Conservation (phyloP, 2,797 vertebrate genomes). For the Alectoris magna region DNA sequence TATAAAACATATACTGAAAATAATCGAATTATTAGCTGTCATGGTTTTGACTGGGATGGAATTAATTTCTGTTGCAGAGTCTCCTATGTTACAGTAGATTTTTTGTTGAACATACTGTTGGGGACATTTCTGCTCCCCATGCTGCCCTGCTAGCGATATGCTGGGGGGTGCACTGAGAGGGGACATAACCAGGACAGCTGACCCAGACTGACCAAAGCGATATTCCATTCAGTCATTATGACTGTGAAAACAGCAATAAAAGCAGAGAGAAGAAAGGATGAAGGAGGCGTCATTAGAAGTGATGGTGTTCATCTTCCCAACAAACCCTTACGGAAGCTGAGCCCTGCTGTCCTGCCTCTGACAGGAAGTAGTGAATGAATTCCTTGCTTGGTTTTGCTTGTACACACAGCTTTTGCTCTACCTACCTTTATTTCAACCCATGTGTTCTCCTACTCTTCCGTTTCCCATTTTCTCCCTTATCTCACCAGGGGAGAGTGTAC, state of each 20-base stretch:
- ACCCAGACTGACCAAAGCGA: not conserved
- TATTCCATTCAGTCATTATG: not conserved
- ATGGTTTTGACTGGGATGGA: not conserved
- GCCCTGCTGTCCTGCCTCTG: no score
- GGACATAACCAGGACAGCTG: not conserved
- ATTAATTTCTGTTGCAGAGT: not conserved
- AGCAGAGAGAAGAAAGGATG: not conserved
- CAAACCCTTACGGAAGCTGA: no score
- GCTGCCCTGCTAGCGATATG: no score
- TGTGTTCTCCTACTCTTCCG: not conserved
- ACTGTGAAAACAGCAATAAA: not conserved
- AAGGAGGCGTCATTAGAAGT: not conserved
- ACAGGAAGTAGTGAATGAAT: not conserved
- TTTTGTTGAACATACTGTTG: not conserved
- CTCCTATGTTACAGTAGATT: not conserved
- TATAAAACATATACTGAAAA: not conserved
- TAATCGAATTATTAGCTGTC: not conserved
- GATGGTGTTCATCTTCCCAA: not conserved
- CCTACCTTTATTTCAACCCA: not conserved
- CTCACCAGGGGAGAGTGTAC: not conserved
- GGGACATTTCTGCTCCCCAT: not conserved
- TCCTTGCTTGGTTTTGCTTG: not conserved
- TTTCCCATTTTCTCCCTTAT: not conserved
- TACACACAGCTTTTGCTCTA: not conserved
- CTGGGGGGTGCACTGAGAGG: not conserved